Evolutionary conservation across 2,113 vertebrate species (phyloP).

Genomic region (Rostratula benghalensis): DNA sequence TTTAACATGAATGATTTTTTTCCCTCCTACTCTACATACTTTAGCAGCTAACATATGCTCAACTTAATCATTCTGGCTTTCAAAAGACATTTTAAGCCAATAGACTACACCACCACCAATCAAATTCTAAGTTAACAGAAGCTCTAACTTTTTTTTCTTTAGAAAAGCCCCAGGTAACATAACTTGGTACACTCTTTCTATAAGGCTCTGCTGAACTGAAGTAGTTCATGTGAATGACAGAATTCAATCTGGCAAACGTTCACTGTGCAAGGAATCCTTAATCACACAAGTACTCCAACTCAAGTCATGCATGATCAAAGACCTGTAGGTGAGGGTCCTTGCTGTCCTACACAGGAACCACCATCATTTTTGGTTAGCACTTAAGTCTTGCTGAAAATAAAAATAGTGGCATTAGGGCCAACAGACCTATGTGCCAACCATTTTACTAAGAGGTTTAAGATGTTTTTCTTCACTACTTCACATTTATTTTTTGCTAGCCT

Average conservation of each 20-base stretch:
- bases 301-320: not conserved
- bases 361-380: not conserved
- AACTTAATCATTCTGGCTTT: conserved; percentile 28
- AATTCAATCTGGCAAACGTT: not conserved
- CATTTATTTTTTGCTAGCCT: conserved; percentile 57
- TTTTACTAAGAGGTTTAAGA: not conserved
- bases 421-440: not conserved
- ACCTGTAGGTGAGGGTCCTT: not conserved
- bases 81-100: conserved; percentile 46
- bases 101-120: conserved; percentile 4
- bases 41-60: conserved; percentile 1
- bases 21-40: not conserved
- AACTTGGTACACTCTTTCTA: conserved; percentile 65
- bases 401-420: not conserved
- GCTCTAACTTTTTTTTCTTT: conserved; percentile 59
- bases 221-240: not conserved
- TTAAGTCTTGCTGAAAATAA: not conserved
- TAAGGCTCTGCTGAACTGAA: conserved; percentile 64
- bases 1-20: not conserved
- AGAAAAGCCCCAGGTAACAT: conserved; percentile 64
- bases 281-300: not conserved
- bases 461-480: not conserved
- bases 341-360: not conserved
- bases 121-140: conserved; percentile 79
- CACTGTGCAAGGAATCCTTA: not conserved